phyloP scores from a whole-genome alignment of 2,797 vertebrate genomes.

The Notolepis coatsorum region DNA sequence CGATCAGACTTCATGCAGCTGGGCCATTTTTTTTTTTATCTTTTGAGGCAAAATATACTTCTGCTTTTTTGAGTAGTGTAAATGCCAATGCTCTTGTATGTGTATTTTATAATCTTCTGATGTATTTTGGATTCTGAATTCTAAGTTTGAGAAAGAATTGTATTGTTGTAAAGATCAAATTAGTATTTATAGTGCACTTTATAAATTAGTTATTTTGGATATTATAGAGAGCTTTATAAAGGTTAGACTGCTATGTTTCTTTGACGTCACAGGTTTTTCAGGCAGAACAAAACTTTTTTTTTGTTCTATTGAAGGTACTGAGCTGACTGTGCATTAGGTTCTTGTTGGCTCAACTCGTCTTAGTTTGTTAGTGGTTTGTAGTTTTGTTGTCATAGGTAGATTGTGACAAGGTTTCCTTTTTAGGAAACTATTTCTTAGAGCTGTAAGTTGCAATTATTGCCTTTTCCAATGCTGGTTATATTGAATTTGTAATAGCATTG shows the following conservation, averaged over 20 bases:
- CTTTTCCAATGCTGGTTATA: slow-evolving; percentile 41
- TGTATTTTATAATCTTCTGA: slow-evolving; percentile 70
- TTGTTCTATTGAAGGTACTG: slow-evolving; percentile 64
- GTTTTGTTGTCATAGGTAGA: slow-evolving; percentile 54
- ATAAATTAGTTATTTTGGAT: slow-evolving; percentile 64
- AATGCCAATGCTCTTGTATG: slow-evolving; percentile 66
- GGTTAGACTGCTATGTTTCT: slow-evolving; percentile 55
- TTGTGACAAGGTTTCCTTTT: slow-evolving; percentile 48
- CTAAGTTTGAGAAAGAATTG: slow-evolving; percentile 62
- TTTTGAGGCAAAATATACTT: slow-evolving; percentile 58
- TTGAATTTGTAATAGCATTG: slow-evolving; percentile 33
- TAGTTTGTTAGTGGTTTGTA: slow-evolving; percentile 53
- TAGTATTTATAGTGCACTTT: slow-evolving; percentile 79
- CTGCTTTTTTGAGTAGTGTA: slow-evolving; percentile 65
- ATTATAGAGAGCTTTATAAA: slow-evolving; percentile 64
- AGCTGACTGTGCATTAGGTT: slow-evolving; percentile 41
- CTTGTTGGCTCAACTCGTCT: slow-evolving; percentile 45
- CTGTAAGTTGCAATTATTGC: slow-evolving; percentile 43
- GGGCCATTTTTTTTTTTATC: slow-evolving; percentile 67
- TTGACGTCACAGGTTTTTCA: slow-evolving; percentile 54
- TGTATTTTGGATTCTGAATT: slow-evolving; percentile 67
- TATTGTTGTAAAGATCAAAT: slow-evolving; percentile 69
- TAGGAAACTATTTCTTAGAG: slow-evolving; percentile 46
- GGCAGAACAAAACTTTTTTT: slow-evolving; percentile 45
- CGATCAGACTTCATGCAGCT: slow-evolving; percentile 39